Base-by-base conservation (phyloP, 1,140 invertebrate species). In the Conus betulinus region DNA sequence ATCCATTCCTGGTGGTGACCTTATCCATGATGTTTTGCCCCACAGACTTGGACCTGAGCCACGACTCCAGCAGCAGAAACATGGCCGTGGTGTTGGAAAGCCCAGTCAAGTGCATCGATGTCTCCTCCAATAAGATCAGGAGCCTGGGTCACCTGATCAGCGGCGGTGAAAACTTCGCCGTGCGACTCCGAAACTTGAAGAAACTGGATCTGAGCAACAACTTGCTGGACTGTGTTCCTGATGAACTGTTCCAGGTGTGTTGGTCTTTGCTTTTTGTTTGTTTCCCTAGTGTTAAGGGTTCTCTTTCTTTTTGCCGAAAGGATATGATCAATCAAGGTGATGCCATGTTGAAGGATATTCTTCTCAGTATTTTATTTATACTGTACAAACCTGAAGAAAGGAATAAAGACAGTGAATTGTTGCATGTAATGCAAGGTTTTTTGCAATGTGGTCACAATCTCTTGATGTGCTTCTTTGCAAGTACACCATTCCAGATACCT, bases 51-150 rank as follows among this genome's bases (percentile, higher is more conserved):
- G 90, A 90, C n/a, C 74, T 67, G 2, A 89, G 89, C 85, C 67
- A 85, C 4, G 87, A 89, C 52, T n/a, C 76, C 87, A 81, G 76
- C 3, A 39, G 74, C 52, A 55, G 52, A 27, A 23, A 20, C 23
- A 55, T 5, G 0, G 23, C 51, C 15, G n/a, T 57, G 23, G 84
- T 60, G 23, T 39, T 39, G 39, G 88, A 88, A 10, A 86, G 84
- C 78, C 55, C n/a, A 3, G 84, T 91, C 17, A 87, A 39, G 17
- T 87, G 23, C 74, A 89, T 93, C 39, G 92, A 93, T 76, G 81
- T 93, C 5, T 92, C 92, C 15, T 60, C 84, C 88, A 93, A 93
- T 89, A 84, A 89, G 17, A 92, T 93, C n/a, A 52, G 52, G 4
- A 86, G 63, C 17, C 81, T 93, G 15, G 71, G 87, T 63, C 60